A percentile compares a stretch with the other conserved stretches of the same genome.
Conservation (phyloP, 2,888 invertebrate genomes). For the Tetropium fuscum region DNA sequence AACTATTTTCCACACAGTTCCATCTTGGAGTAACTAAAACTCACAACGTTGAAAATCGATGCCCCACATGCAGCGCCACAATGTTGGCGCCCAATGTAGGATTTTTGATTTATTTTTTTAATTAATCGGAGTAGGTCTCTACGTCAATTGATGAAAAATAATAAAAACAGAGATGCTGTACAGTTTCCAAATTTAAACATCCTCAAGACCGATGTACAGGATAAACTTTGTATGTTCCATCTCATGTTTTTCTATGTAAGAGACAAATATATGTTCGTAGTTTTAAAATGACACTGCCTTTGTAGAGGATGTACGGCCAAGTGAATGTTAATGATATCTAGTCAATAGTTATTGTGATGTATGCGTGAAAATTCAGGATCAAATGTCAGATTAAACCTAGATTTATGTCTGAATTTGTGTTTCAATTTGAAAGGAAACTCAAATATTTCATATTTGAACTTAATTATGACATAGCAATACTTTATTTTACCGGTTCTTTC, state of each 20-base stretch:
- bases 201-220: background rate
- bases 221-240: background rate
- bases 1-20: too few relatives aligned
- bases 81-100: too few relatives aligned
- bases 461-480: too few relatives aligned
- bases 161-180: background rate
- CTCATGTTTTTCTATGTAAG: background rate
- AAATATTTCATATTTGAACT: too few relatives aligned
- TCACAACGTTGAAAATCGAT: too few relatives aligned
- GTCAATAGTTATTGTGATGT: slow-evolving; percentile 4
- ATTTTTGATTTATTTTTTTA: too few relatives aligned
- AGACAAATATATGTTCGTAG: slow-evolving; percentile 7
- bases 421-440: too few relatives aligned
- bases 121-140: background rate
- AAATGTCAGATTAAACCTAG: background rate
- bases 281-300: slow-evolving; percentile 33
- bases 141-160: background rate
- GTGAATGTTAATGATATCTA: slow-evolving; percentile 13
- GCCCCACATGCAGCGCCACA: too few relatives aligned
- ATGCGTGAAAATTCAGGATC: background rate
- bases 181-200: background rate
- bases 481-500: too few relatives aligned
- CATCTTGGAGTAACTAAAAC: background rate
- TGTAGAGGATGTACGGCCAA: slow-evolving; percentile 24
- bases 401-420: too few relatives aligned